These are phyloP conservation scores for Lathamus discolor DNA, from an alignment of 2,113 vertebrate genomes.

Conservation along the genomic window DNA sequence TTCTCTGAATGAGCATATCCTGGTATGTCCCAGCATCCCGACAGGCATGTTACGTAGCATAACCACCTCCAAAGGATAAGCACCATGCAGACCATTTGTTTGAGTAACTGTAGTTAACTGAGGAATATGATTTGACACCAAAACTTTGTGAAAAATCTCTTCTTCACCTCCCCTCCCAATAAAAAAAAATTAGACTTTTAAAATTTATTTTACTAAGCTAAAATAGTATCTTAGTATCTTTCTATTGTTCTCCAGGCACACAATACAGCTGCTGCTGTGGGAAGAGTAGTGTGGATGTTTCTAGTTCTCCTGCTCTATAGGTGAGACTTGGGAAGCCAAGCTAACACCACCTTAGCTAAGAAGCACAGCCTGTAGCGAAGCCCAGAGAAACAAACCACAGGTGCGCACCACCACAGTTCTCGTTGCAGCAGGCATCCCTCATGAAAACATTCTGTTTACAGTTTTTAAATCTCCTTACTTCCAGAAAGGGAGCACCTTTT, in stretches of 20 bases:
- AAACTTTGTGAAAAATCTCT: neutral
- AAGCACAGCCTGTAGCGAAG: neutral
- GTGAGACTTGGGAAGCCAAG: neutral
- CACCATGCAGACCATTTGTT: rapidly evolving
- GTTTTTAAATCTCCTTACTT: neutral
- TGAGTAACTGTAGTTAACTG: neutral
- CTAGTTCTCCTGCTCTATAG: neutral
- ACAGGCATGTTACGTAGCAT: rapidly evolving
- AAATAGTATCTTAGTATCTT: neutral
- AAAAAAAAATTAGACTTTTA: neutral
- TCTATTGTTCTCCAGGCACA: neutral
- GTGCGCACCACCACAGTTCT: too few species aligned
- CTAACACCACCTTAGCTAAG: neutral
- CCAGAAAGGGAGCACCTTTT: neutral
- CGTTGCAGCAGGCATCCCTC: neutral
- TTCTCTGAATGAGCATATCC: neutral
- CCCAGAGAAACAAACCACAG: neutral
- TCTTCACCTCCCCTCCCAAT: neutral
- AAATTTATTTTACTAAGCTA: neutral
- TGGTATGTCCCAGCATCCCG: neutral
- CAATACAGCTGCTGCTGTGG: neutral
- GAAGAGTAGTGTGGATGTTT: neutral
- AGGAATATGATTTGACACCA: neutral
- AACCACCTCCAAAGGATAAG: neutral
- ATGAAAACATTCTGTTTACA: neutral